These are phyloP conservation scores for Sarcophaga peregrina DNA, from an alignment of 1,140 invertebrate species.

Conservation along the genomic window DNA sequence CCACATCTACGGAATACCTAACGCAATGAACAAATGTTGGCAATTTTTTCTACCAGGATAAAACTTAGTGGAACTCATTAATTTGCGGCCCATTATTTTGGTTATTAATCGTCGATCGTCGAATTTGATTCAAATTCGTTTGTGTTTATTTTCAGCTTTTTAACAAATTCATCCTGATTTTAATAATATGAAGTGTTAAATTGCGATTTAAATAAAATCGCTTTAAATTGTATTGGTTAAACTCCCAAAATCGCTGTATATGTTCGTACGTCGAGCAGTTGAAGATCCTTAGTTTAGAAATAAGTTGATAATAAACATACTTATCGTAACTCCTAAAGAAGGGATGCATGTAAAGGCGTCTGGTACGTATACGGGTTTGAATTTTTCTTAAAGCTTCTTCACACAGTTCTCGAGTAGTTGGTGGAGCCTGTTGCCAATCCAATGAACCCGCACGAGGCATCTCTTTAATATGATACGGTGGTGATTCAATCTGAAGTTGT, in stretches of 20 bases:
- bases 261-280: background rate
- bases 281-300: background rate
- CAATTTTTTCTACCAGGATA: no score
- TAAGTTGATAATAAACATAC: constrained; percentile 62
- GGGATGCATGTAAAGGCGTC: constrained; percentile 72
- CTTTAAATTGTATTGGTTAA: background rate
- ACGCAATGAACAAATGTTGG: no score
- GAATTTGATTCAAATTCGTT: no score
- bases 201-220: background rate
- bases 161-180: no score
- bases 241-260: background rate
- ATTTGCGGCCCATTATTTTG: no score
- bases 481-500: constrained; percentile 62
- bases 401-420: constrained; percentile 67
- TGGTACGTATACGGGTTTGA: constrained; percentile 67
- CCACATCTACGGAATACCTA: no score
- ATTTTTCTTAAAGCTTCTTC: constrained; percentile 70
- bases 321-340: constrained; percentile 76
- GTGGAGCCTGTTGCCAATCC: constrained; percentile 68
- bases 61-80: no score
- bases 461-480: constrained; percentile 67
- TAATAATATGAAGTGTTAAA: background rate
- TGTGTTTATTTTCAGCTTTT: no score
- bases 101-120: no score
- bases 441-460: constrained; percentile 66